Conservation (phyloP, 1,140 invertebrate species). For the Mactra quadrangularis region DNA sequence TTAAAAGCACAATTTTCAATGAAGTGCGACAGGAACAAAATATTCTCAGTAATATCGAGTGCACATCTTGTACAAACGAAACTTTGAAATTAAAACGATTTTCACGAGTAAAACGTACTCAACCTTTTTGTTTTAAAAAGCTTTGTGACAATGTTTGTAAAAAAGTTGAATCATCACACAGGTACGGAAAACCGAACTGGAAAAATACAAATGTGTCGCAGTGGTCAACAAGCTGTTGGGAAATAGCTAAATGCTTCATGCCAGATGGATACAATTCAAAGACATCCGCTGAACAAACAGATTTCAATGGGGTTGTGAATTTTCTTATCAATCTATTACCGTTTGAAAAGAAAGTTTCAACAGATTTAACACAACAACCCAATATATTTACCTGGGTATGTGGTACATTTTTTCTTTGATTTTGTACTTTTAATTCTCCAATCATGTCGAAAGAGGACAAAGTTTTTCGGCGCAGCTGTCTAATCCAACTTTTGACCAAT, state of each 20-base stretch:
- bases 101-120: background rate
- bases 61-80: too few species aligned
- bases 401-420: background rate
- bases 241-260: slow-evolving; percentile 41
- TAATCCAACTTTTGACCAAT: too few species aligned
- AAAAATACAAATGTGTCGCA: slow-evolving; percentile 20
- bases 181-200: background rate
- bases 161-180: background rate
- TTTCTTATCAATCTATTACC: slow-evolving; percentile 7
- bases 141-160: slow-evolving; percentile 8
- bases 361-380: background rate
- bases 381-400: slow-evolving; percentile 7
- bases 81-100: background rate
- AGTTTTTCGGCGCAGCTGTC: too few species aligned
- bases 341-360: background rate
- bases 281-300: background rate
- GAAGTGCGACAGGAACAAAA: background rate
- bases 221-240: background rate
- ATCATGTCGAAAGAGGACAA: too few species aligned
- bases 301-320: slow-evolving; percentile 41
- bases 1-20: background rate
- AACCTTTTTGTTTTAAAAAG: background rate
- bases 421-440: too few species aligned
- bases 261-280: slow-evolving; percentile 5
- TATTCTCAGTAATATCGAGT: background rate